Evolutionary conservation across 2,888 invertebrate species (phyloP).

Genomic region (Leucania comma): DNA sequence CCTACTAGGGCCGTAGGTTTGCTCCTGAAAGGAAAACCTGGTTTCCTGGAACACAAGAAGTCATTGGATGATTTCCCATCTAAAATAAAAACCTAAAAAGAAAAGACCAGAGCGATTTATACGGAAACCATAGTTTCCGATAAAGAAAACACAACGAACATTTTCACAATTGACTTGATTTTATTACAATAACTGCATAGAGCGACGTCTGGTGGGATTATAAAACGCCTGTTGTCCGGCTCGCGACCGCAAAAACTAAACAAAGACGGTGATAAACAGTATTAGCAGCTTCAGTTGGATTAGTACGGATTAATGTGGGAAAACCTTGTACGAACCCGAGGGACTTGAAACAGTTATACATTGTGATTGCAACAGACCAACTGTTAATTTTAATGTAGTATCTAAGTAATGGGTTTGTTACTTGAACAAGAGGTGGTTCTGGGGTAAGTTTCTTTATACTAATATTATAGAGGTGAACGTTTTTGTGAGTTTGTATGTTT

Average conservation of each 20-base stretch:
- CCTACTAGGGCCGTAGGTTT: too few species aligned
- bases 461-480: too few species aligned
- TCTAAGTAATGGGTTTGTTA: background rate
- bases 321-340: constrained; percentile 23
- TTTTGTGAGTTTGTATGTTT: too few species aligned
- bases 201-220: constrained; percentile 35
- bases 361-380: constrained; percentile 12
- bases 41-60: too few species aligned
- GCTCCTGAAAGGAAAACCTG: too few species aligned
- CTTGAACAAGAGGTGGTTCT: background rate
- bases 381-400: background rate
- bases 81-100: too few species aligned
- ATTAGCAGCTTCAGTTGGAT: constrained; percentile 47
- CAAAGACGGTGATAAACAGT: constrained; percentile 49
- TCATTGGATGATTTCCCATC: too few species aligned
- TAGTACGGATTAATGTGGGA: constrained; percentile 41
- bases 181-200: constrained; percentile 30
- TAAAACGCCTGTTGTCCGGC: constrained; percentile 31
- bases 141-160: constrained; percentile 4
- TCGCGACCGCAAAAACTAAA: constrained; percentile 44
- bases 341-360: constrained; percentile 29
- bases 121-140: background rate
- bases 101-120: background rate
- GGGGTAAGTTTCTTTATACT: too few species aligned
- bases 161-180: constrained; percentile 22